These are phyloP conservation scores for Gallinago media DNA, from an alignment of 2,113 vertebrate genomes.

Conservation along the genomic window DNA sequence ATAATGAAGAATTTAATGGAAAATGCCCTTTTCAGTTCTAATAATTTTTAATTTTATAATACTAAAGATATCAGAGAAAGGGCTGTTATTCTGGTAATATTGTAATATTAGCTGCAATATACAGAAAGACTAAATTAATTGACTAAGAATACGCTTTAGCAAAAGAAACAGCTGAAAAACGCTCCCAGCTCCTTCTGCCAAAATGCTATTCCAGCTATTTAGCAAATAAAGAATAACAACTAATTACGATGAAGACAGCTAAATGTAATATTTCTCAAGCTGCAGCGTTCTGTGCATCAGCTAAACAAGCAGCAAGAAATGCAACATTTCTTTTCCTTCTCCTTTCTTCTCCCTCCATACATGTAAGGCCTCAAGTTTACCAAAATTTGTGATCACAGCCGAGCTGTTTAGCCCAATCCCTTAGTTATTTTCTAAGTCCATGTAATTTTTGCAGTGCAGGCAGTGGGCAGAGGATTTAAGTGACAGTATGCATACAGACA, in stretches of 20 bases:
- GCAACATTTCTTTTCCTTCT: background rate
- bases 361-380: background rate
- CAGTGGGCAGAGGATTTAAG: fast-evolving
- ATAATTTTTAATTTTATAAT: conserved; percentile 42
- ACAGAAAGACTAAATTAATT: conserved; percentile 34
- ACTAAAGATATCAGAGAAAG: background rate
- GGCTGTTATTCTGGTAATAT: background rate
- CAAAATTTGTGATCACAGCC: background rate
- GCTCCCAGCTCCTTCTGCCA: background rate
- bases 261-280: background rate
- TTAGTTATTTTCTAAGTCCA: background rate
- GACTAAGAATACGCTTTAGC: background rate
- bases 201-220: background rate
- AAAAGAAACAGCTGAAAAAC: conserved; percentile 48
- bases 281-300: fast-evolving
- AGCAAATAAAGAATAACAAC: conserved; percentile 2
- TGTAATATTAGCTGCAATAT: conserved; percentile 1
- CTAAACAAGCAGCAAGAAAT: background rate
- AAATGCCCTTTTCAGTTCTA: conserved; percentile 36
- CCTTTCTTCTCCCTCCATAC: background rate
- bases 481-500: fast-evolving
- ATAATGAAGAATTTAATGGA: conserved; percentile 46
- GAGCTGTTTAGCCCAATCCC: background rate
- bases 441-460: background rate
- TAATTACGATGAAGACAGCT: background rate